Evolutionary conservation across 2,797 vertebrate genomes (phyloP).

Genomic region (Crypturellus tataupa): DNA sequence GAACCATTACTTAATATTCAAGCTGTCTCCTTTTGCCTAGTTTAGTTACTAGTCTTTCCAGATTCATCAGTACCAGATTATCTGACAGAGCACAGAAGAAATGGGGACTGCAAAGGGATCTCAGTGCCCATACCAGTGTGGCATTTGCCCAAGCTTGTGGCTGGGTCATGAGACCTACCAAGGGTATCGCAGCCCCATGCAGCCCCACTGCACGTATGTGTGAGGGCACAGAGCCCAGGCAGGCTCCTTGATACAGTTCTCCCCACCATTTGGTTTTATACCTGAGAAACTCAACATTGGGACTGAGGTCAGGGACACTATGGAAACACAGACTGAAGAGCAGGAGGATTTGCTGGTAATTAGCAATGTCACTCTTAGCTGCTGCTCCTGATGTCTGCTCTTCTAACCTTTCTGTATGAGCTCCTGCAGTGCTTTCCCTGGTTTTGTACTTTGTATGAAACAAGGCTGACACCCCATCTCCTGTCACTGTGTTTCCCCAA

Average conservation of each 20-base stretch:
- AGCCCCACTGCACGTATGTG: accelerated
- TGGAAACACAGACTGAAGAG: neutral
- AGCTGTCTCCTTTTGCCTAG: neutral
- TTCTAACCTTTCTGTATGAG: neutral
- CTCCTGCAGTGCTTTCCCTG: neutral
- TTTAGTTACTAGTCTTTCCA: neutral
- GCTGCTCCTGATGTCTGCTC: neutral
- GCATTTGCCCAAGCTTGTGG: neutral
- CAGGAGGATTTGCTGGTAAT: neutral
- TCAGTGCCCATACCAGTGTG: neutral
- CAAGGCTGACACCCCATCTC: neutral
- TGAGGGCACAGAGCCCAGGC: neutral
- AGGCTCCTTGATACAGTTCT: neutral
- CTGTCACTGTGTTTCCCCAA: accelerated
- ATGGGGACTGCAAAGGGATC: neutral
- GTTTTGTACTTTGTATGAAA: neutral
- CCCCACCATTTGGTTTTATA: neutral
- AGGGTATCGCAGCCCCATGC: too few species aligned
- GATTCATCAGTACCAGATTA: neutral
- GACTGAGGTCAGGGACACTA: neutral
- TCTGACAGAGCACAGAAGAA: neutral
- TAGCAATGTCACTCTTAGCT: neutral
- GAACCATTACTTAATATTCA: neutral
- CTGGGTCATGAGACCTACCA: neutral
- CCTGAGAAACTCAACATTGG: neutral